Percentiles rank a stretch among this genome's conserved stretches.
These are phyloP conservation scores for Coilia nasus DNA, from an alignment of 2,797 vertebrate species.

Conservation along the genomic window DNA sequence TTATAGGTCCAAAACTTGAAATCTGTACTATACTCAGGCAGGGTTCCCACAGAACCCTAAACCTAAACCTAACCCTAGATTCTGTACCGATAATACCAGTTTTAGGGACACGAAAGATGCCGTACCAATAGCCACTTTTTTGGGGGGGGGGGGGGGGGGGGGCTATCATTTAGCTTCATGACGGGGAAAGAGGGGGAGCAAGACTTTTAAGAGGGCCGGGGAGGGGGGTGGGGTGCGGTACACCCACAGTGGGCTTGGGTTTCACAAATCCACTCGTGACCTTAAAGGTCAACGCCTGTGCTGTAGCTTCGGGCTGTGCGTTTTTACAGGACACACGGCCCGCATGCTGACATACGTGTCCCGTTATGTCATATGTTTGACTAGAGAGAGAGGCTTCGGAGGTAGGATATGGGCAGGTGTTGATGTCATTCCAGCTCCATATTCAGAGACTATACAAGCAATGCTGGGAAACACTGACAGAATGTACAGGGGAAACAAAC, in stretches of 20 bases:
- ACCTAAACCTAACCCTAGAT: too few relatives aligned
- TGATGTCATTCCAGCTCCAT: conserved; percentile 2
- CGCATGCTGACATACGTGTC: neutral
- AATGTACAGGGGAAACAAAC: too few relatives aligned
- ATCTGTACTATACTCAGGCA: too few relatives aligned
- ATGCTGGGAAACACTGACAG: too few relatives aligned
- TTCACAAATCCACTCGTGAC: conserved; percentile 34
- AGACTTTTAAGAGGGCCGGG: too few relatives aligned
- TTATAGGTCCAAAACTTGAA: too few relatives aligned
- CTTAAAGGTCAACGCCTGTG: conserved; percentile 29
- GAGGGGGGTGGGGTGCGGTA: neutral
- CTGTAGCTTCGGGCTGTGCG: conserved; percentile 2
- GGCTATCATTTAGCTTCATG: neutral
- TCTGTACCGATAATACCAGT: too few relatives aligned
- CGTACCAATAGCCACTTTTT: too few relatives aligned
- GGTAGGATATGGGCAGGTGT: neutral
- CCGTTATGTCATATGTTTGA: conserved; percentile 9
- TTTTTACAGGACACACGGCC: neutral
- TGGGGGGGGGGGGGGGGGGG: neutral
- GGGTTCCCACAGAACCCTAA: too few relatives aligned
- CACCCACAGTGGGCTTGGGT: conserved; percentile 37
- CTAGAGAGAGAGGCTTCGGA: neutral
- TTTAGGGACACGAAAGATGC: too few relatives aligned
- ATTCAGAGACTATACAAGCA: neutral
- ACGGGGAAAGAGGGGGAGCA: too few relatives aligned